Conservation (phyloP, 2,797 vertebrate species). For the Loriculus beryllinus region DNA sequence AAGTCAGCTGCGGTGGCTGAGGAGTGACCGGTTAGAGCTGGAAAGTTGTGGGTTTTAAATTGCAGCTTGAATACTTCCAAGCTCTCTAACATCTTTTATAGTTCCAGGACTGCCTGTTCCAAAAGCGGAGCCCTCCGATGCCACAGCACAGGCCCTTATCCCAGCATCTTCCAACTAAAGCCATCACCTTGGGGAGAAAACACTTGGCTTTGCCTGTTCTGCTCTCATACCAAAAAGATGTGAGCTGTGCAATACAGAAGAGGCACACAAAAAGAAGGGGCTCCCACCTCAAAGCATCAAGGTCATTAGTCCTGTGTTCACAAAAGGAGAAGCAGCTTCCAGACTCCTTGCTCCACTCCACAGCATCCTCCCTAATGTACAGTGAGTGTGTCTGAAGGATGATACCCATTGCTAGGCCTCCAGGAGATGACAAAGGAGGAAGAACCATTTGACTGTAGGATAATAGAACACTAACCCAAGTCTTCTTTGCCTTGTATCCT, state of each 20-base stretch:
- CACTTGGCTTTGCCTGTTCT: background rate
- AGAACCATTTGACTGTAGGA: background rate
- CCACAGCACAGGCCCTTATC: fast-evolving
- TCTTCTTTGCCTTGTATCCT: background rate
- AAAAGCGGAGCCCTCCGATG: background rate
- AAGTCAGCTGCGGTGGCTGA: constrained; percentile 25
- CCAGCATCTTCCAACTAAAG: background rate
- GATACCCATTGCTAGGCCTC: background rate
- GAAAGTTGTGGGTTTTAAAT: constrained; percentile 11
- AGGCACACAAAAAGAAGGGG: background rate
- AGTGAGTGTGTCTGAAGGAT: background rate
- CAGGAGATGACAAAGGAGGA: background rate
- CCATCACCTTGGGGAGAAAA: background rate
- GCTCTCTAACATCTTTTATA: constrained; percentile 21
- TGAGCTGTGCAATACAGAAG: background rate
- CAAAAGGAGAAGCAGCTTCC: background rate
- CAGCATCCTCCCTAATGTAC: background rate
- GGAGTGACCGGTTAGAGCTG: constrained; percentile 52
- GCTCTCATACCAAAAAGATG: background rate
- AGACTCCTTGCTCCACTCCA: background rate
- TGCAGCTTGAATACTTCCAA: constrained; percentile 10
- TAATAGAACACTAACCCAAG: constrained; percentile 17
- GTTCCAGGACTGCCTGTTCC: constrained; percentile 36
- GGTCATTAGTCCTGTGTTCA: background rate
- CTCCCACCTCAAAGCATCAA: background rate